Percentiles rank a stretch among this genome's conserved stretches.
Evolutionary conservation across 1,140 invertebrate genomes (phyloP).

Genomic region (Drosophila mayri): DNA sequence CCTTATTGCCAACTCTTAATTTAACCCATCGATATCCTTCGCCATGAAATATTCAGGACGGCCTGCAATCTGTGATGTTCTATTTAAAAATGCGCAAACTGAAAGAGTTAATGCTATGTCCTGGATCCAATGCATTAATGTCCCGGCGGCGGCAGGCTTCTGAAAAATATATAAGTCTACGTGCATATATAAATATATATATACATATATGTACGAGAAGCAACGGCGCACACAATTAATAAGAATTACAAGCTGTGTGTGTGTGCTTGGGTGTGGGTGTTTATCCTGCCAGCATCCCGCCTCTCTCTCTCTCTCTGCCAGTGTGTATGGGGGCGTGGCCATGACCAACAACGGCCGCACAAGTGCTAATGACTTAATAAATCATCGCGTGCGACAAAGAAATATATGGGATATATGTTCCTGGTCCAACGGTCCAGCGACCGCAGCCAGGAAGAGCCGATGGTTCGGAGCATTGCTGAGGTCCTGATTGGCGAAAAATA

Average conservation of each 20-base stretch:
- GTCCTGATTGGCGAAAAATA: slow-evolving; percentile 34
- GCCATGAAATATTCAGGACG: slow-evolving; percentile 42
- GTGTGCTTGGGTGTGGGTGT: slow-evolving; percentile 23
- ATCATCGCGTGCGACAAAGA: slow-evolving; percentile 83
- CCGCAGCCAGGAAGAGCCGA: slow-evolving; percentile 45
- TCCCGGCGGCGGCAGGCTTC: slow-evolving; percentile 23
- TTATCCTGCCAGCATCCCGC: slow-evolving; percentile 43
- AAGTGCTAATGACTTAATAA: slow-evolving; percentile 85
- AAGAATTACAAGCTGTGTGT: slow-evolving; percentile 84
- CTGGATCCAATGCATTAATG: slow-evolving; percentile 45
- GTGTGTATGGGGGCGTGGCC: slow-evolving; percentile 36
- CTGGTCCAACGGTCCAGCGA: slow-evolving; percentile 21
- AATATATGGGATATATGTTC: slow-evolving; percentile 71
- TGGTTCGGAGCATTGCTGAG: slow-evolving; percentile 30
- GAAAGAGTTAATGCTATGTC: slow-evolving; percentile 52
- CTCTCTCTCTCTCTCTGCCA: too few relatives aligned
- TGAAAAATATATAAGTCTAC: slow-evolving; percentile 38
- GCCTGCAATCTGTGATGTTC: slow-evolving; percentile 42
- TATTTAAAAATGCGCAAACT: slow-evolving; percentile 50
- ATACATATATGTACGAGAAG: background rate
- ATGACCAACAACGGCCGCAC: slow-evolving; percentile 64
- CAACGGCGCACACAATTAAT: slow-evolving; percentile 77
- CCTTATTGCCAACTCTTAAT: background rate
- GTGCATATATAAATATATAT: background rate
- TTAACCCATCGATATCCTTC: slow-evolving; percentile 7